Evolutionary conservation across 1,140 invertebrate genomes (phyloP), one percentile per base, ranked within the genome.

Genomic region (Scaptomyza hsui): DNA sequence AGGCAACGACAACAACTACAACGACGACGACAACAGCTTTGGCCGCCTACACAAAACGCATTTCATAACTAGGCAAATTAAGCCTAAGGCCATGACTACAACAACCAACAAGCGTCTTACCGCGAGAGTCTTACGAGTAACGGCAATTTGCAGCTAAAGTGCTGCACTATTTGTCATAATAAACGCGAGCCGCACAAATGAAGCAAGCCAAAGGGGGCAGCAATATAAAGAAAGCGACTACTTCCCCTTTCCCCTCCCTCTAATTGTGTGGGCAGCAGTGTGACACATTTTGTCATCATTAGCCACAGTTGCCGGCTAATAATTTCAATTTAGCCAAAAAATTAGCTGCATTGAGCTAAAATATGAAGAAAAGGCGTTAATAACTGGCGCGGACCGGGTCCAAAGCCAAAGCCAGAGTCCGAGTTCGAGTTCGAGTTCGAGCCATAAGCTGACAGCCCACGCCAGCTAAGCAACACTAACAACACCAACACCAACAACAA

Each of bases 211-310:
- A 21, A 10, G 37, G 18, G 32, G 19, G 10, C 47, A 48, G 18
- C 42, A 15, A 73, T 9, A 29, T 29, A 29, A 83, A 85, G 82
- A 88, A 85, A 85, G 73, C 69, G 26, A 21, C 52, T 52, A 24
- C 16, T 24, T 12, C 32, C 47, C 3, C 9, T 10, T 1, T 15
- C 37, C 26, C 6, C 26, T 9, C 6, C 26, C 26, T 7, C 19
- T n/a, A n/a, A 21, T 29, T 9, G 85, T 65, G 86, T 89, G 78
- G 86, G 86, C 76, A 63, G 78, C 78, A 62, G 61, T 89, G 75
- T 89, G 86, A 89, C 86, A 89, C 81, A 89, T 89, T 89, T 89
- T 89, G 81, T 89, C 86, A 89, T 89, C 86, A 89, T 89, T 89
- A 89, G 86, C 68, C 77, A 78, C 86, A 88, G 82, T 88, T 83